phyloP scores from a whole-genome alignment of 2,888 invertebrate species.

The Ellobium chinense region DNA sequence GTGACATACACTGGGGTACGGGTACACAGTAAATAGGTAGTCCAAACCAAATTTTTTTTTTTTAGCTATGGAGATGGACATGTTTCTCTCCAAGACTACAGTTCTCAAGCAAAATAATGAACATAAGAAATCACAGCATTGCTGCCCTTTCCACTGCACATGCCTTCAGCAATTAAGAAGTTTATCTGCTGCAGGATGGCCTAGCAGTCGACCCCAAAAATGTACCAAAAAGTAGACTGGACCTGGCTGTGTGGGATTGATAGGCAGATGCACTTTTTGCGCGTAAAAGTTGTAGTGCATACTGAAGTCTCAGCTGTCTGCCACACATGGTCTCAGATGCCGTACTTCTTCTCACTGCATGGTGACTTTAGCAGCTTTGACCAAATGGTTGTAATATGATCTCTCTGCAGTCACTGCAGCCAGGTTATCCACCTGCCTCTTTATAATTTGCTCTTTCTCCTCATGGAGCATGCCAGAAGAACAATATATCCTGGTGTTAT shows the following conservation, averaged over 20 bases:
- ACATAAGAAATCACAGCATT: constrained; percentile 1
- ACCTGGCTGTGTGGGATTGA: not conserved
- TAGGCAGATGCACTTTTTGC: not conserved
- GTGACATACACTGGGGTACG: too few relatives aligned
- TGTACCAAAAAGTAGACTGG: not conserved
- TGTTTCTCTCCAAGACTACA: not conserved
- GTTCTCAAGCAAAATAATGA: not conserved
- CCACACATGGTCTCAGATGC: not conserved
- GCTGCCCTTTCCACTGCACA: not conserved
- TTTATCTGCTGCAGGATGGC: not conserved
- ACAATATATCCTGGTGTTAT: not conserved
- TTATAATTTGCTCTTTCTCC: not conserved
- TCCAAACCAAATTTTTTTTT: not conserved
- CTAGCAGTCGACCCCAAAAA: too few relatives aligned
- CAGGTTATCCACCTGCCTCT: not conserved
- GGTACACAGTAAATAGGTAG: too few relatives aligned
- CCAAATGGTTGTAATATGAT: not conserved
- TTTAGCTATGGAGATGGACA: not conserved
- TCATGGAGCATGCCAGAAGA: not conserved
- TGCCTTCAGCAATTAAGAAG: not conserved
- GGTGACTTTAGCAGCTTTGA: not conserved
- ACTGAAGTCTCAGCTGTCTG: not conserved
- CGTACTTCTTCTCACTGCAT: not conserved
- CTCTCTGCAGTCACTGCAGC: not conserved
- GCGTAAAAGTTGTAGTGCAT: not conserved